Base-by-base conservation (phyloP, 1,140 invertebrate species). In the Lycorma delicatula region DNA sequence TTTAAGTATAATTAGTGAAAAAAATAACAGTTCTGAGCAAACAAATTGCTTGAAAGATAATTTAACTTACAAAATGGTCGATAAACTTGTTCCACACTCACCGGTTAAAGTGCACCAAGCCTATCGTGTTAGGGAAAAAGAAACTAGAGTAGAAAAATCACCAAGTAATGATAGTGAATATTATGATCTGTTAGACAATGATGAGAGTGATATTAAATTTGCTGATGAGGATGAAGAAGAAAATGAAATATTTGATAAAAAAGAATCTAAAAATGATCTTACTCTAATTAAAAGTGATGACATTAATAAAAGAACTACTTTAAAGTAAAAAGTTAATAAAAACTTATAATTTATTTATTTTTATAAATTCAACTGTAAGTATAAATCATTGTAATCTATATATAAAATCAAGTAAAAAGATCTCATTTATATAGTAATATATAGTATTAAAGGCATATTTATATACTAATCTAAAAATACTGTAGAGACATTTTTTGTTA, bases 201-300 rank as follows among this genome's bases (percentile, higher is more conserved):
- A 73, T 29, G 71, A 73, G 27, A 70, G 71, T 16, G 72, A 66
- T 46, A 70, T 78, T 53, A 76, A 73, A 63, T 78, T 76, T 60
- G 77, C 70, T 3, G 76, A 78, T 34, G 76, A 76, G 4, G 76
- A 78, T 20, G 75, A 75, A 3, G 73, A 74, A 12, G 70, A 73
- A 41, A 51, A 56, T 16, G 41, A 22, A 2, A 9, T 44, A 13
- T 16, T 44, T 1, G 41, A 44, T 44, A 44, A 44, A 20, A 18
- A 44, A 20, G 41, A 20, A 2, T 44, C 18, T 44, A 44, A 44
- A 20, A 44, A 44, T n/a, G n/a, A n/a, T n/a, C n/a, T n/a, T n/a
- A n/a, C n/a, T n/a, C n/a, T n/a, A n/a, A n/a, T n/a, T n/a, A n/a
- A n/a, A n/a, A n/a, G n/a, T n/a, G n/a, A n/a, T n/a, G n/a, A n/a